phyloP scores from a whole-genome alignment of 2,113 vertebrate species.

The Triplophysa siluroides region DNA sequence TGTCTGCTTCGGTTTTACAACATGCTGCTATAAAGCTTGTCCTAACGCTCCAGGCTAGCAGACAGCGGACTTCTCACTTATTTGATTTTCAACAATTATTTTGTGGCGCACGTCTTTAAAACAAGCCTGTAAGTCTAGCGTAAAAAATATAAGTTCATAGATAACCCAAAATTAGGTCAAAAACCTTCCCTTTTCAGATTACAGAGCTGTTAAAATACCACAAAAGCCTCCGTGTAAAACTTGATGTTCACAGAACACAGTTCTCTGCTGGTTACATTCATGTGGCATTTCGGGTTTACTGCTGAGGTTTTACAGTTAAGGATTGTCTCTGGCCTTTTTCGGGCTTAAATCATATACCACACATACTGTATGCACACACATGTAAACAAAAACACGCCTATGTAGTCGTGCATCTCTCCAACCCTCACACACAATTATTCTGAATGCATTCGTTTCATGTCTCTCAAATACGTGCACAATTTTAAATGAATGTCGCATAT shows the following conservation, averaged over 20 bases:
- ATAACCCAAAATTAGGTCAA: conserved; percentile 33
- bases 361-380: not conserved
- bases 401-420: not conserved
- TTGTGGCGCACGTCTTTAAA: conserved; percentile 22
- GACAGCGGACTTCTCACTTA: not conserved
- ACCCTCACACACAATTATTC: not conserved
- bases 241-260: conserved; percentile 11
- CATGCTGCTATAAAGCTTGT: not conserved
- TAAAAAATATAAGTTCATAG: not conserved
- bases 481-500: conserved; percentile 37
- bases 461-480: conserved; percentile 8
- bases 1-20: not conserved
- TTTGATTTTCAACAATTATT: not conserved
- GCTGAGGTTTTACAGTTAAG: conserved; percentile 21
- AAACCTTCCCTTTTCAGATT: conserved; percentile 29
- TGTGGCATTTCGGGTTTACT: conserved; percentile 23
- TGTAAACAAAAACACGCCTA: conserved; percentile 1
- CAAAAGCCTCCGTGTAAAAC: conserved; percentile 31
- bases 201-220: conserved; percentile 35
- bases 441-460: not conserved
- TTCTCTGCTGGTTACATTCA: conserved; percentile 23
- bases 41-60: not conserved
- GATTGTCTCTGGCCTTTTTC: not conserved
- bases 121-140: not conserved
- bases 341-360: not conserved